These are phyloP conservation scores for Plodia interpunctella DNA, from an alignment of 1,140 invertebrate species.

Conservation along the genomic window DNA sequence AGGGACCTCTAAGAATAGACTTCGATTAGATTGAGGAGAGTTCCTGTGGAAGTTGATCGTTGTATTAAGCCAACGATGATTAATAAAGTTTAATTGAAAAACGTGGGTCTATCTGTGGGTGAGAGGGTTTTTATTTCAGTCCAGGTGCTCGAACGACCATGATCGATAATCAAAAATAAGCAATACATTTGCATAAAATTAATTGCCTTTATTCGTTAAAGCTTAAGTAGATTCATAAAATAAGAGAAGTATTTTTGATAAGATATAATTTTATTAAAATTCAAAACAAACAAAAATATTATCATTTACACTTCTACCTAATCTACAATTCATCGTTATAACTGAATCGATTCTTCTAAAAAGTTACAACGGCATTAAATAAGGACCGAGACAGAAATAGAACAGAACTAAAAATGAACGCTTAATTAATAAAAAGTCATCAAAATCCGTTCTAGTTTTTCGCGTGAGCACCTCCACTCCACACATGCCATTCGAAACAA, in stretches of 20 bases:
- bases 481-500: neutral
- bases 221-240: constrained; percentile 11
- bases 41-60: constrained; percentile 20
- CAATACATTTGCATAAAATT: constrained; percentile 17
- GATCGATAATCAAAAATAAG: constrained; percentile 19
- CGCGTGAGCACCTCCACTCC: no score
- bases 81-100: constrained; percentile 45
- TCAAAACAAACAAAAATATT: no score
- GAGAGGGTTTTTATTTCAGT: constrained; percentile 31
- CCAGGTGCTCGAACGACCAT: constrained; percentile 28
- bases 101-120: constrained; percentile 29
- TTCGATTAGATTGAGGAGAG: constrained; percentile 35
- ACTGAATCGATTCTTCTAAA: no score
- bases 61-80: constrained; percentile 35
- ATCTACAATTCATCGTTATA: no score
- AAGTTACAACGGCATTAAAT: no score
- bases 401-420: no score
- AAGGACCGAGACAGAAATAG: no score
- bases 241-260: constrained; percentile 15
- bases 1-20: constrained; percentile 15
- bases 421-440: no score
- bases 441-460: no score
- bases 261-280: no score
- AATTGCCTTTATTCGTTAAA: neutral
- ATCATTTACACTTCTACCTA: no score